phyloP scores from a whole-genome alignment of 2,888 invertebrate species.

The Vanessa cardui region DNA sequence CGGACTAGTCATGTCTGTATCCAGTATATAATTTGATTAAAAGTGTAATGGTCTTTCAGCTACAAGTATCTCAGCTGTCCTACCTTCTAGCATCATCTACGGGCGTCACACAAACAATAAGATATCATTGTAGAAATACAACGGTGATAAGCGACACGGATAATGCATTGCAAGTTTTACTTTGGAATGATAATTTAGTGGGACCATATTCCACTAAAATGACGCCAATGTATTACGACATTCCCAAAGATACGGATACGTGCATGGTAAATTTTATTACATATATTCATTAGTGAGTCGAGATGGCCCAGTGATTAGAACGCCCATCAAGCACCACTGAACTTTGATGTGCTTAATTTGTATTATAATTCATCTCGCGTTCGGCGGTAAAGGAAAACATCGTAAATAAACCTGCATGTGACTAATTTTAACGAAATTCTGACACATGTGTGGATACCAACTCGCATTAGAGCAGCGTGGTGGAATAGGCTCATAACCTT shows the following conservation, averaged over 20 bases:
- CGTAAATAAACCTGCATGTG: no score
- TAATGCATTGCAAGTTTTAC: background rate
- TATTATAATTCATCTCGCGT: no score
- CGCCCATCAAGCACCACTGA: no score
- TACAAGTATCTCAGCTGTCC: background rate
- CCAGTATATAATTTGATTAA: background rate
- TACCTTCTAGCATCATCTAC: background rate
- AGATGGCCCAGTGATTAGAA: no score
- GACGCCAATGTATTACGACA: background rate
- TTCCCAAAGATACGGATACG: background rate
- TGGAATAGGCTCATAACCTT: no score
- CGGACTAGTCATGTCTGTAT: background rate
- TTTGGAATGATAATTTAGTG: background rate
- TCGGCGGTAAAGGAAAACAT: no score
- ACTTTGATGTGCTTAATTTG: no score
- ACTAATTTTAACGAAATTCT: no score
- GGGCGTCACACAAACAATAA: constrained; percentile 2
- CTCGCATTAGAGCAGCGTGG: no score
- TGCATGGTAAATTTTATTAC: background rate
- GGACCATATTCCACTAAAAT: background rate
- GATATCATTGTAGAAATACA: background rate
- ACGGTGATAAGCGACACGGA: background rate
- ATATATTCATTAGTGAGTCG: no score
- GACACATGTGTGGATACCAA: no score
- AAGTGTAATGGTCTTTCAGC: background rate